Evolutionary conservation across 2,113 vertebrate genomes (phyloP).

Genomic region (Scalopus aquaticus): DNA sequence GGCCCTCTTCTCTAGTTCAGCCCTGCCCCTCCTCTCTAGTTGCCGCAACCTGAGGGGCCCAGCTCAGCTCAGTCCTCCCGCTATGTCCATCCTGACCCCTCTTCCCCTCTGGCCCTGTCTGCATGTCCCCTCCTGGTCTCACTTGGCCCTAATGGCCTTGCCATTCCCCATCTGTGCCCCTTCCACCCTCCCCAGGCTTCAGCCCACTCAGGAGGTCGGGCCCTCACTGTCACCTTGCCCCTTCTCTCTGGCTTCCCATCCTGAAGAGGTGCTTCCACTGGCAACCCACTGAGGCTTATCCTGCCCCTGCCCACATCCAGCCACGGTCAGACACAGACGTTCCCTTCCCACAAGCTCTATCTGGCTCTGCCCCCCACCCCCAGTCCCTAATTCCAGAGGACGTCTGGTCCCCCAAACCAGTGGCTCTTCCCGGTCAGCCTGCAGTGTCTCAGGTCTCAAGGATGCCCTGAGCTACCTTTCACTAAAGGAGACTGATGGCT

Average conservation of each 20-base stretch:
- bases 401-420: background rate
- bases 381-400: background rate
- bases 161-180: background rate
- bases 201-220: background rate
- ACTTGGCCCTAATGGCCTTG: background rate
- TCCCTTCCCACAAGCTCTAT: background rate
- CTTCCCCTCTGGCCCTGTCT: background rate
- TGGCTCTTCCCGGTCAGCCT: background rate
- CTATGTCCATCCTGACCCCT: background rate
- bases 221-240: rapidly evolving
- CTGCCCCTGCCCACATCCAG: background rate
- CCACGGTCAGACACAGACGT: background rate
- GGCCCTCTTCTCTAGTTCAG: background rate
- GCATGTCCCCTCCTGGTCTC: background rate
- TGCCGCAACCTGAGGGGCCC: background rate
- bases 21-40: background rate
- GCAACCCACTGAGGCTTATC: too few species aligned
- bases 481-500: background rate
- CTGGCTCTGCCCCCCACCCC: background rate
- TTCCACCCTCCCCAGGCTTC: background rate
- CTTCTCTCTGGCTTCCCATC: background rate
- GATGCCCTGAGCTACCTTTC: background rate
- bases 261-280: background rate
- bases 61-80: background rate
- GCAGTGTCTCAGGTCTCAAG: background rate